Evolutionary conservation across 2,888 invertebrate species (phyloP).

Genomic region (Diaperis boleti): DNA sequence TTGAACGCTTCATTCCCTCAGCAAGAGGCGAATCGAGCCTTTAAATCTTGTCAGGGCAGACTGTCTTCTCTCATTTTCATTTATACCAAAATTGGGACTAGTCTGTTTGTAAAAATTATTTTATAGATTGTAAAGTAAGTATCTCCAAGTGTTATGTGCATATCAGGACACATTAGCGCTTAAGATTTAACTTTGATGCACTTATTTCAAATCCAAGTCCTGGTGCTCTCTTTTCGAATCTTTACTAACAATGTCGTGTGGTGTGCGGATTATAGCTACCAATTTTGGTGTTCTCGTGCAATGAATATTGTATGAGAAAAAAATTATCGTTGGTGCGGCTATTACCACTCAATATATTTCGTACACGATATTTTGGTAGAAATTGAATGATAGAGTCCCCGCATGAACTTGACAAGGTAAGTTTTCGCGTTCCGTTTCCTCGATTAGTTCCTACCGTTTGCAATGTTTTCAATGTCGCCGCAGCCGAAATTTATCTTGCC

Average conservation of each 20-base stretch:
- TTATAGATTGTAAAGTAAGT: conserved; percentile 31
- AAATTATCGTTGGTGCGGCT: too few relatives aligned
- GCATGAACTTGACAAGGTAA: conserved; percentile 33
- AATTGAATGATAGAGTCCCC: too few relatives aligned
- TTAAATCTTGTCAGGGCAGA: conserved; percentile 51
- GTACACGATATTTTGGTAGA: too few relatives aligned
- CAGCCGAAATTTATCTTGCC: conserved; percentile 31
- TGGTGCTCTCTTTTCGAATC: too few relatives aligned
- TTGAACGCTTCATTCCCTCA: conserved; percentile 31
- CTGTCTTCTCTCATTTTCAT: conserved; percentile 39
- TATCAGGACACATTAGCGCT: conserved; percentile 35
- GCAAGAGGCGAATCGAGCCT: conserved; percentile 41
- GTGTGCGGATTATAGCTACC: too few relatives aligned
- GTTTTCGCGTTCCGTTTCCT: conserved; percentile 10
- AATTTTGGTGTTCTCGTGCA: too few relatives aligned
- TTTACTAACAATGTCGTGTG: too few relatives aligned
- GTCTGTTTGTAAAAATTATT: conserved; percentile 41
- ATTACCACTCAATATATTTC: too few relatives aligned
- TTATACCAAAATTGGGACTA: conserved; percentile 44
- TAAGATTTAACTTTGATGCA: conserved; percentile 37
- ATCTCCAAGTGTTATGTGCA: conserved; percentile 36
- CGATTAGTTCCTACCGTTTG: conserved; percentile 27
- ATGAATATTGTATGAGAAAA: too few relatives aligned
- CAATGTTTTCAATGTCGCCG: conserved; percentile 4
- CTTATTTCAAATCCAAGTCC: conserved; percentile 37